A percentile compares a stretch with the other conserved stretches of the same genome.
Conservation (phyloP, 2,113 vertebrate genomes). For the Ictalurus furcatus region DNA sequence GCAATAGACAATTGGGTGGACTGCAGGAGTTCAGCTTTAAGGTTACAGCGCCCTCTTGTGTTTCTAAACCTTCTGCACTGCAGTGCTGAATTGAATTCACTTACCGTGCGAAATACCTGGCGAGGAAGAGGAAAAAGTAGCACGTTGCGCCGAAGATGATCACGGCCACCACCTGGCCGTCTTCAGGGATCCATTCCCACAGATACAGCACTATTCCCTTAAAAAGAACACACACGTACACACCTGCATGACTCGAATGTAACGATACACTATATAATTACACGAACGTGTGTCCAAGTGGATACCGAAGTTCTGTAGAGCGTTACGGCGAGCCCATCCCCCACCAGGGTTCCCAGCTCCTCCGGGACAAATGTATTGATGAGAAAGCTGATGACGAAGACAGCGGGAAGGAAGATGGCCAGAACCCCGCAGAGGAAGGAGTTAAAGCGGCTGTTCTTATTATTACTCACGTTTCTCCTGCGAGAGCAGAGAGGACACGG, state of each 20-base stretch:
- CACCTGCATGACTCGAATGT: too few species aligned
- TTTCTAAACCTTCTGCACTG: not conserved
- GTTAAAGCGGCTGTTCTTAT: slow-evolving; percentile 68
- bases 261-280: too few species aligned
- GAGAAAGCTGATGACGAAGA: slow-evolving; percentile 73
- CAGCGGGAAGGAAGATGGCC: slow-evolving; percentile 67
- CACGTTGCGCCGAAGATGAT: slow-evolving; percentile 67
- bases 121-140: slow-evolving; percentile 71
- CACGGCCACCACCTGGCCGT: slow-evolving; percentile 71
- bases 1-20: not conserved
- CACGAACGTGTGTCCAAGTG: not conserved
- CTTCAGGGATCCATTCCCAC: slow-evolving; percentile 79
- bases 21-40: not conserved
- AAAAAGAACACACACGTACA: slow-evolving; percentile 17
- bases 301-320: slow-evolving; percentile 62
- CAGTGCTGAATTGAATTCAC: slow-evolving; percentile 23
- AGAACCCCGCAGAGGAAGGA: slow-evolving; percentile 68
- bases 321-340: slow-evolving; percentile 61
- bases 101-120: slow-evolving; percentile 75
- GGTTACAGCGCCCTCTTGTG: slow-evolving; percentile 40
- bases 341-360: slow-evolving; percentile 66
- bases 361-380: slow-evolving; percentile 64
- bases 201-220: slow-evolving; percentile 69
- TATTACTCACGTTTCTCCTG: slow-evolving; percentile 67
- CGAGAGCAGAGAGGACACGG: not conserved